Evolutionary conservation across 2,797 vertebrate species (phyloP), one percentile per base, ranked within the genome.

Genomic region (Periophthalmus magnuspinnatus): DNA sequence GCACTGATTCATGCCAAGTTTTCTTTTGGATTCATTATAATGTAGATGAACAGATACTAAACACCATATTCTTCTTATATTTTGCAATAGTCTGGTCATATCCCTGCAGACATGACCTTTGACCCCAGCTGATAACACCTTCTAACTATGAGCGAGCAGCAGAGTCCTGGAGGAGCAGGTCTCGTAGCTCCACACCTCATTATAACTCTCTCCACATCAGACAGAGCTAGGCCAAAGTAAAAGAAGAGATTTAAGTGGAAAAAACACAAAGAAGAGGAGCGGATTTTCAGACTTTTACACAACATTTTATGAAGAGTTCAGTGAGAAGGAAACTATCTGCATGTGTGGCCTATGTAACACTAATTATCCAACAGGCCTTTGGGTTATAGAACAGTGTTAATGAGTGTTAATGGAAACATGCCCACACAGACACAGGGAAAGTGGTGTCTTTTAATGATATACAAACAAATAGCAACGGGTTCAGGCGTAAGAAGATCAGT

Each of bases 381-480:
- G 79, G 84, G 81, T 75, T 52, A 45, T 14, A 47, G 16, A 67
- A 68, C 74, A 76, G 81, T 68, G 77, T 84, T 89, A 88, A 89
- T 86, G 87, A 87, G 86, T 65, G 52, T 76, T 89, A 88, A 89
- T 86, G 81, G 80, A 88, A 80, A 81, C 64, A 81, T 73, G 77
- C 72, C 65, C 76, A 73, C 45, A 65, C 58, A 66, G 73, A 77
- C 28, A 80, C 70, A 80, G 77, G 79, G 70, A 69, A 75, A 86
- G 74, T 34, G 45, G 59, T 54, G 71, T 47, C 50, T 83, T 77
- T 81, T 88, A 89, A 89, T 86, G 85, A 82, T 78, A 75, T 71
- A 76, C 79, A 81, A 85, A 83, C 76, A 88, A 69, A 78, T 48
- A 36, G 74, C 56, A 70, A 68, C 33, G 5, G 16, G 33, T n/a